phyloP scores from a whole-genome alignment of 2,888 invertebrate species.

The Cistogaster globosa region DNA sequence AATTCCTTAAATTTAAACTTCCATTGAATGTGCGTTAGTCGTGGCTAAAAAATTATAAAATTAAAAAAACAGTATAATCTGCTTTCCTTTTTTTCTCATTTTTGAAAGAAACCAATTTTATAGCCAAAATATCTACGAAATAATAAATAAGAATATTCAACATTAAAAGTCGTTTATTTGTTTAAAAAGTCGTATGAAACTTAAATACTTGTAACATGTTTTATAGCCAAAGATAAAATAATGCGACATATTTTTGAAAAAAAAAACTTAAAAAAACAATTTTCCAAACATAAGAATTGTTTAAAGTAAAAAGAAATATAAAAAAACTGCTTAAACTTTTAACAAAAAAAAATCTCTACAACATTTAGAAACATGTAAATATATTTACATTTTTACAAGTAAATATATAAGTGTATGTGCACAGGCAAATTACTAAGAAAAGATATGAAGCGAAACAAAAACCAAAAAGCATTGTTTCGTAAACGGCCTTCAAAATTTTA shows the following conservation, averaged over 20 bases:
- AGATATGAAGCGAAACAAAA: slow-evolving; percentile 2
- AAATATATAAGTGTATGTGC: background rate
- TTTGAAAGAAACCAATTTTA: too few species aligned
- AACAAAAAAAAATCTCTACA: background rate
- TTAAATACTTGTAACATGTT: background rate
- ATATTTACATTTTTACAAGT: background rate
- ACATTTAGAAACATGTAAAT: background rate
- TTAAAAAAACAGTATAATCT: too few species aligned
- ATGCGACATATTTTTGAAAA: slow-evolving; percentile 17
- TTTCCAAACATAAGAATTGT: slow-evolving; percentile 41
- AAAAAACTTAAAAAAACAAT: background rate
- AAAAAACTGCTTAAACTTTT: slow-evolving; percentile 40
- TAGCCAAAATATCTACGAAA: too few species aligned
- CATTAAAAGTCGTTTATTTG: too few species aligned
- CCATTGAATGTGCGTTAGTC: too few species aligned
- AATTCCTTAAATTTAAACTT: too few species aligned
- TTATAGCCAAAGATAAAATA: slow-evolving; percentile 43
- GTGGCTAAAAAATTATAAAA: too few species aligned
- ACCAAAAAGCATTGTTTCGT: slow-evolving; percentile 6
- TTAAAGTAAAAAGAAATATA: slow-evolving; percentile 9
- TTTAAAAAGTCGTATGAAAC: too few species aligned
- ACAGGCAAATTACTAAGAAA: slow-evolving; percentile 25
- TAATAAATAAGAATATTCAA: too few species aligned
- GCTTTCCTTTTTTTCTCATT: too few species aligned
- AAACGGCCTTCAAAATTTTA: slow-evolving; percentile 27